phyloP scores from a whole-genome alignment of 2,113 vertebrate genomes.

The Athene cunicularia region DNA sequence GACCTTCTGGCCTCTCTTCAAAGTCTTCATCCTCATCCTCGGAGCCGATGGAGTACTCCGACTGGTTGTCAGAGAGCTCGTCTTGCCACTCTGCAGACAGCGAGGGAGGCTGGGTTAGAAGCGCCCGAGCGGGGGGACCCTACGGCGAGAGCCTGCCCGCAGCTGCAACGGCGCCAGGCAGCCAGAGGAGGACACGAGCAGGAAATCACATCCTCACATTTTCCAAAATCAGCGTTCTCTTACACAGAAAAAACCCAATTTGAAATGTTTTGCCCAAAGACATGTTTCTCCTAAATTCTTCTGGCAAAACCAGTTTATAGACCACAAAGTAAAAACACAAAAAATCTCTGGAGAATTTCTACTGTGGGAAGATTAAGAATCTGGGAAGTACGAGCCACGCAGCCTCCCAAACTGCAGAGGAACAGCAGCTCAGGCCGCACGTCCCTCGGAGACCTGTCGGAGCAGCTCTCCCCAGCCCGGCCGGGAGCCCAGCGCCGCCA shows the following conservation, averaged over 20 bases:
- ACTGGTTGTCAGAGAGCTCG: constrained; percentile 98
- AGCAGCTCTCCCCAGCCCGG: fast-evolving
- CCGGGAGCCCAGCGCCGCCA: fast-evolving
- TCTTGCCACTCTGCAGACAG: constrained; percentile 91
- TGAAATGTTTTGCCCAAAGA: neutral
- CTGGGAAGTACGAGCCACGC: neutral
- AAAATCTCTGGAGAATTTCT: neutral
- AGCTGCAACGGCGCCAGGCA: neutral
- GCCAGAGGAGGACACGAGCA: neutral
- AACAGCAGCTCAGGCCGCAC: fast-evolving
- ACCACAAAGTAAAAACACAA: neutral
- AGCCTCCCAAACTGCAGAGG: neutral
- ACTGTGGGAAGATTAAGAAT: neutral
- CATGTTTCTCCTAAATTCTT: neutral
- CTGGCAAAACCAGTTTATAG: neutral
- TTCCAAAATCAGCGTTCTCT: neutral
- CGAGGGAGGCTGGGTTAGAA: neutral
- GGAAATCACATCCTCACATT: neutral
- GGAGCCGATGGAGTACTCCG: constrained; percentile 96
- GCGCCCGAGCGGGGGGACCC: fast-evolving
- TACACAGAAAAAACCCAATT: fast-evolving
- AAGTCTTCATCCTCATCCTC: constrained; percentile 99
- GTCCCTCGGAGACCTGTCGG: fast-evolving
- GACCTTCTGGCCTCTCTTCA: constrained; percentile 95
- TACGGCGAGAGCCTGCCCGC: neutral